Evolutionary conservation across 2,797 vertebrate genomes (phyloP).

Genomic region (Pseudochromis fuscus): DNA sequence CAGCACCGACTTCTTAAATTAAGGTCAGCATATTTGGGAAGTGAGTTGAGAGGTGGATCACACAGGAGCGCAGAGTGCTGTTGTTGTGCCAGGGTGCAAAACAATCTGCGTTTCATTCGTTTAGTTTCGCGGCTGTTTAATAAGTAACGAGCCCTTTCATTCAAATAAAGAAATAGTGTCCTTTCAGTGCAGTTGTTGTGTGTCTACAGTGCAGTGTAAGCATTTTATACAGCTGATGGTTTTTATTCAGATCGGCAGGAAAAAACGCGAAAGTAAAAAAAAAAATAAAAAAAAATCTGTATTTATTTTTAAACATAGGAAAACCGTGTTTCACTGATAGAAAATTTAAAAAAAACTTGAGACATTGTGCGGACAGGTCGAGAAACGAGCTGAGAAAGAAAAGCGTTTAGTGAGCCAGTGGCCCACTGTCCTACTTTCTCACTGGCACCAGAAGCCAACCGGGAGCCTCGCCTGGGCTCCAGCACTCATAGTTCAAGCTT

Average conservation of each 20-base stretch:
- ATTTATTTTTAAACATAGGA: too few relatives aligned
- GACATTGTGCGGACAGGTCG: constrained; percentile 19
- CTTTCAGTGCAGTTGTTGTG: neutral
- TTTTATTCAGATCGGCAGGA: neutral
- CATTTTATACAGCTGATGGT: neutral
- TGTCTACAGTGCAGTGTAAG: neutral
- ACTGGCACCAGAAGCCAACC: constrained; percentile 62
- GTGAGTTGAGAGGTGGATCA: neutral
- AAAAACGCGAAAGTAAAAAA: too few relatives aligned
- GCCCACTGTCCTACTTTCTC: constrained; percentile 79
- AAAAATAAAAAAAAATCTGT: neutral
- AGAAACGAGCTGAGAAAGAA: constrained; percentile 25
- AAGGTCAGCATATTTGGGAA: constrained; percentile 6
- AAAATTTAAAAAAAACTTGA: neutral
- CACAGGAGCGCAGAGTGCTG: fast-evolving
- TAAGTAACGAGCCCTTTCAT: neutral
- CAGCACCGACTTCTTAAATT: constrained; percentile 7
- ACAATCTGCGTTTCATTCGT: neutral
- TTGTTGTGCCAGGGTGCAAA: neutral
- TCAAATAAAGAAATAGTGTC: neutral
- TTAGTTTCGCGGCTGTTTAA: neutral
- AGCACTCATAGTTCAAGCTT: constrained; percentile 47
- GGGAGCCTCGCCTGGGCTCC: constrained; percentile 55
- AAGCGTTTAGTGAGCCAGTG: constrained; percentile 59
- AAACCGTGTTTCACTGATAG: neutral